Base-by-base conservation (phyloP, 2,888 invertebrate species). In the Macaria notata region DNA sequence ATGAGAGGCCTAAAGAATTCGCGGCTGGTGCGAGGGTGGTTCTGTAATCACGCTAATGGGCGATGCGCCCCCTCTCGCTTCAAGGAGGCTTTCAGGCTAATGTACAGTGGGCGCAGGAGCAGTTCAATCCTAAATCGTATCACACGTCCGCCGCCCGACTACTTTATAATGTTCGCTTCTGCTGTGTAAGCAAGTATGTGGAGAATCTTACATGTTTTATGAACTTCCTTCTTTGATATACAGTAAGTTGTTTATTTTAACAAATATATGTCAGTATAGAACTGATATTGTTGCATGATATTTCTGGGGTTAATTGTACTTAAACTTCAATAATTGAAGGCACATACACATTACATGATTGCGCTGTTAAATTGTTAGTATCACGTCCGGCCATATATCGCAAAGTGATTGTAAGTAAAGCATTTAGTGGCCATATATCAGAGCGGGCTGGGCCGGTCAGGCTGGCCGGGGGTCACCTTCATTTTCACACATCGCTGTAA, bases 1-100 rank as follows among this genome's bases (percentile, higher is more conserved):
- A 88, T 86, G 88, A 85, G 86, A 84, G 83, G 86, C 82, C 86
- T 87, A 85, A 88, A 88, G 88, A 88, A 89, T 87, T 84, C 82
- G 86, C 82, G 83, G 84, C 82, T 68, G 59, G 59, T 55, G 80
- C 65, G 75, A 77, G 82, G 70, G 68, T 51, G 69, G 71, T 80
- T 75, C 84, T 86, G 84, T 91, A 92, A 92, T 92, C 92, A 92
- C 84, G 88, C 89, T 92, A 92, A 92, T 92, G 91, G 91, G 87
- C 88, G 90, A 89, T 91, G 88, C 90, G 88, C 89, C 83, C 68
- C 72, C 63, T 54, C 47, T 45, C 63, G 63, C 69, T 70, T 69
- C 75, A 73, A 75, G 79, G 77, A 82, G 83, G 88, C 88, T 88
- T 85, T 89, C 85, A 86, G 73, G 79, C 79, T 88, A 88, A 90